phyloP scores from a whole-genome alignment of 1,140 invertebrate genomes.

The Aphelenchoides besseyi region DNA sequence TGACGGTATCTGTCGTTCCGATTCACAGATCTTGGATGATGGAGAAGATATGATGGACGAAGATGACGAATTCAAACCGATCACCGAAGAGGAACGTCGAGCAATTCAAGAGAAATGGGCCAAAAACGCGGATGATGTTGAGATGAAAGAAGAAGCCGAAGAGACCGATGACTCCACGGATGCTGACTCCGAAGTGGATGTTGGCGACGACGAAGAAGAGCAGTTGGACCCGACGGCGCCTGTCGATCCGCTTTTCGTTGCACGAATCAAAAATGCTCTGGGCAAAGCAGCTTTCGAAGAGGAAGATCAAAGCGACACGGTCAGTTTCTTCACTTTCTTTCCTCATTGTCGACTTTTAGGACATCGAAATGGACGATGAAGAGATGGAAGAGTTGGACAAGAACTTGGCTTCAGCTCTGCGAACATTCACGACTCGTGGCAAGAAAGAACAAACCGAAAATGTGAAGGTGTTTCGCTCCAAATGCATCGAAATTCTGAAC shows the following conservation, averaged over 20 bases:
- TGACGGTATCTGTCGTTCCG: background rate
- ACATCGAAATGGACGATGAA: slow-evolving; percentile 19
- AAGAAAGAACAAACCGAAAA: background rate
- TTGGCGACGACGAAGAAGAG: slow-evolving; percentile 19
- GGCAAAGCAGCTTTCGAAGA: slow-evolving; percentile 14
- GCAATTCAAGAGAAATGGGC: background rate
- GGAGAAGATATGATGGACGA: slow-evolving; percentile 5
- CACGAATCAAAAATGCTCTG: slow-evolving; percentile 11
- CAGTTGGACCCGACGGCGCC: no score
- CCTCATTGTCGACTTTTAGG: background rate
- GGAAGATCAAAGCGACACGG: slow-evolving; percentile 18
- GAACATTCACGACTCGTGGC: background rate
- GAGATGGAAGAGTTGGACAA: slow-evolving; percentile 12
- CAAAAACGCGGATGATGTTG: background rate
- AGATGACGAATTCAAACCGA: slow-evolving; percentile 24
- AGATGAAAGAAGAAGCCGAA: background rate
- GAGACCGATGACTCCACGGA: background rate
- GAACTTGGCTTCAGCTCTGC: background rate
- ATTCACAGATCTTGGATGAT: background rate
- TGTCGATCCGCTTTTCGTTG: slow-evolving; percentile 13
- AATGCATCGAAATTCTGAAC: slow-evolving; percentile 5
- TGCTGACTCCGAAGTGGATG: background rate
- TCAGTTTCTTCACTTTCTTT: background rate
- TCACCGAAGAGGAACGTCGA: slow-evolving; percentile 16
- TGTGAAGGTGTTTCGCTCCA: background rate